Evolutionary conservation across 2,888 invertebrate species (phyloP).

Genomic region (Boloria selene): DNA sequence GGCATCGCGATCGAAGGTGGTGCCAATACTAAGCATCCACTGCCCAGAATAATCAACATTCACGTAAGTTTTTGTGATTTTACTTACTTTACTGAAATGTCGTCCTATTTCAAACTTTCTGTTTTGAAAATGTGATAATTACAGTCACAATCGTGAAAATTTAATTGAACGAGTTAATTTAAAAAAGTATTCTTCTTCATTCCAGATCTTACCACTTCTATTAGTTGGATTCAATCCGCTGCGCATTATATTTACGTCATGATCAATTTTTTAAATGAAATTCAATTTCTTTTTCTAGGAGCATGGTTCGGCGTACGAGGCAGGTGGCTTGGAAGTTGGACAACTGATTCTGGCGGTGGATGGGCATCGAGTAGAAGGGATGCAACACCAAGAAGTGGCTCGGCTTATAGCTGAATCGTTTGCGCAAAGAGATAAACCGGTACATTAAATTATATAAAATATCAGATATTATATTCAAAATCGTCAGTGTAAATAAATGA

Average conservation of each 20-base stretch:
- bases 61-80: constrained; percentile 86
- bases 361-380: constrained; percentile 89
- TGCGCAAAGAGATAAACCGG: constrained; percentile 90
- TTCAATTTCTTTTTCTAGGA: constrained; percentile 83
- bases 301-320: constrained; percentile 96
- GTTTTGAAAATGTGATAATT: too few relatives aligned
- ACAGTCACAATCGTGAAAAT: too few relatives aligned
- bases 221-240: neutral
- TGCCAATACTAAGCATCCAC: constrained; percentile 96
- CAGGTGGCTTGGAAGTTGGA: constrained; percentile 96
- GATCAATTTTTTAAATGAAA: neutral
- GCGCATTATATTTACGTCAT: neutral
- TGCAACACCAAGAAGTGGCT: constrained; percentile 95
- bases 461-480: neutral
- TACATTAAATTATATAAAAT: constrained; percentile 36
- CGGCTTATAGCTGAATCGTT: constrained; percentile 96
- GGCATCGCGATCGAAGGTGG: constrained; percentile 99
- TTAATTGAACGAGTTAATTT: too few relatives aligned
- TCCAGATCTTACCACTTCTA: too few relatives aligned
- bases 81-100: neutral
- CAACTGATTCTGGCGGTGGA: constrained; percentile 96
- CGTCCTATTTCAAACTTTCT: neutral
- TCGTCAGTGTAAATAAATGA: neutral
- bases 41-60: constrained; percentile 97
- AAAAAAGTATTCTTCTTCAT: too few relatives aligned